Base-by-base conservation (phyloP, 1,140 invertebrate species). In the Bombus picipes region DNA sequence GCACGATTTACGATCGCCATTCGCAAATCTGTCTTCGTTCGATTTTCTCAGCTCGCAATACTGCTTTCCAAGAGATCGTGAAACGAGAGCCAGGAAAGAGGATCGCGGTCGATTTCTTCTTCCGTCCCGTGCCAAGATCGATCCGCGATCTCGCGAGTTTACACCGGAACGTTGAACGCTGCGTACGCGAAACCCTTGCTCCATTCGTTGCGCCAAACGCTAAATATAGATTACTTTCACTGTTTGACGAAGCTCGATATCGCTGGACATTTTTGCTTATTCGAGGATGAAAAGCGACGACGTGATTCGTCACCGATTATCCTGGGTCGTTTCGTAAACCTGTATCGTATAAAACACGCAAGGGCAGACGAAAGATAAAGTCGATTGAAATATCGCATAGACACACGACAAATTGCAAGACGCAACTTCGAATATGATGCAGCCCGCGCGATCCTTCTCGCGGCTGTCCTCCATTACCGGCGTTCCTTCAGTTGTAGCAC, bases 201-300 rank as follows among this genome's bases (percentile, higher is more conserved):
- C 32, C 39, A 1, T 59, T 80, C 59, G 59, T 80, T 70, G 39
- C 66, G 32, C 66, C 47, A 88, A 65, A 76, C n/a, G 74, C 88
- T 86, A 72, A 83, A 66, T 86, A 83, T 72, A 78, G 75, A 90
- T 82, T 74, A 81, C 89, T 91, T 91, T 91, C 90, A 90, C 89
- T 83, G 85, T 81, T 89, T 71, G 70, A 53, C 68, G 66, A 85
- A 88, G 72, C 83, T 71, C 62, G 59, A 75, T 74, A 83, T 83
- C 53, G 77, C 34, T 13, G 71, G 10, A 25, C 25, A 43, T 10
- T 32, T 22, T 22, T 32, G 15, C 2, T 32, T 12, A 28, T 3
- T 32, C 2, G 2, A 1, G 2, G 39, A 3, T 37, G 43, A 22
- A 37, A 39, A 34, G 32, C 74, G 32, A 15, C 18, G 10, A 13